phyloP scores from a whole-genome alignment of 1,140 invertebrate genomes.

The Drosophila sp. region DNA sequence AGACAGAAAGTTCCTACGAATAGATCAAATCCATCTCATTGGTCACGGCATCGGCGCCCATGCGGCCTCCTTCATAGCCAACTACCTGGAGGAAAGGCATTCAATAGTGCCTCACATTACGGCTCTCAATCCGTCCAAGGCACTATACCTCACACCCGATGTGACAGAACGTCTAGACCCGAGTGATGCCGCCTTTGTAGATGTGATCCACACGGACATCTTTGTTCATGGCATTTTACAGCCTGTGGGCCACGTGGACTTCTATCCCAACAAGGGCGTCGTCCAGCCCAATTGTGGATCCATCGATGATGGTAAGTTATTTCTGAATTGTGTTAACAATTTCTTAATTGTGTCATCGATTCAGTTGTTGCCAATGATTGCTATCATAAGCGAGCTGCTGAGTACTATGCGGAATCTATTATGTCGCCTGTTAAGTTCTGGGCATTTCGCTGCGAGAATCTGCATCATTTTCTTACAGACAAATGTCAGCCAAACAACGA shows the following conservation, averaged over 20 bases:
- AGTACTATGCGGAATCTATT: slow-evolving; percentile 24
- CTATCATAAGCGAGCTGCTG: slow-evolving; percentile 12
- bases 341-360: neutral
- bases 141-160: slow-evolving; percentile 12
- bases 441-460: slow-evolving; percentile 5
- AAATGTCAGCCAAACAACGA: neutral
- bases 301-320: slow-evolving; percentile 7
- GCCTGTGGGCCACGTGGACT: slow-evolving; percentile 50
- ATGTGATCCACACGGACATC: slow-evolving; percentile 52
- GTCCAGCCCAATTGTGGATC: slow-evolving; percentile 42
- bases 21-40: slow-evolving; percentile 37
- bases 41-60: slow-evolving; percentile 43
- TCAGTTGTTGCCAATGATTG: slow-evolving; percentile 6
- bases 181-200: slow-evolving; percentile 49
- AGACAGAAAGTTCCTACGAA: neutral
- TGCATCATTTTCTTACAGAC: neutral
- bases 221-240: slow-evolving; percentile 30
- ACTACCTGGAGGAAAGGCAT: neutral
- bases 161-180: slow-evolving; percentile 11
- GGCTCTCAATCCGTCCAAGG: slow-evolving; percentile 44
- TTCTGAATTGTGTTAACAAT: neutral
- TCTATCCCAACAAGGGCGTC: slow-evolving; percentile 47
- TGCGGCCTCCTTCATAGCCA: slow-evolving; percentile 6
- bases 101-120: slow-evolving; percentile 20
- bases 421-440: neutral